phyloP scores from a whole-genome alignment of 2,888 invertebrate genomes.

The Pammene aurita region DNA sequence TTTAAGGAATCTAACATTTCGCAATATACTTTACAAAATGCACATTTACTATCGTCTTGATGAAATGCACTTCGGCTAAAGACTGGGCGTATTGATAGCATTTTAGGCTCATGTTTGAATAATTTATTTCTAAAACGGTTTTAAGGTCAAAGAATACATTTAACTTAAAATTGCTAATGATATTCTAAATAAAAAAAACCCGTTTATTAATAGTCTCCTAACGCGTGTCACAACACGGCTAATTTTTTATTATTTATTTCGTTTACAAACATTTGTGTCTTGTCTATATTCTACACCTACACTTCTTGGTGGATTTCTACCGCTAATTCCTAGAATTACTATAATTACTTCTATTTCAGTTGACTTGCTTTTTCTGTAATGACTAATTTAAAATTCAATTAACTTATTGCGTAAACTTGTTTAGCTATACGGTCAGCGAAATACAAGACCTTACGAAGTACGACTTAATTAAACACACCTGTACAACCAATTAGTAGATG shows the following conservation, averaged over 20 bases:
- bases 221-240: too few relatives aligned
- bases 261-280: too few relatives aligned
- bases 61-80: neutral
- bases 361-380: conserved; percentile 17
- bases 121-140: too few relatives aligned
- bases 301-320: neutral
- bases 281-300: too few relatives aligned
- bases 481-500: conserved; percentile 11
- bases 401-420: conserved; percentile 18
- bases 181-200: too few relatives aligned
- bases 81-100: conserved; percentile 3
- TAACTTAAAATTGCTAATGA: too few relatives aligned
- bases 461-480: conserved; percentile 7
- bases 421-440: conserved; percentile 9
- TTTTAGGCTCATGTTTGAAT: too few relatives aligned
- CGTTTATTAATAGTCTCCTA: too few relatives aligned
- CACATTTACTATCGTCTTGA: neutral
- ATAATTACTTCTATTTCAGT: conserved; percentile 12
- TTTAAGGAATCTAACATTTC: too few relatives aligned
- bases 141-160: too few relatives aligned
- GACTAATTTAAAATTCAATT: conserved; percentile 28
- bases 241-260: too few relatives aligned
- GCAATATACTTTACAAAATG: too few relatives aligned
- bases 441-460: conserved; percentile 8
- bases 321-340: conserved; percentile 2